A percentile compares a stretch with the other conserved stretches of the same genome.
Evolutionary conservation across 2,797 vertebrate genomes (phyloP).

Genomic region (Sorex maritimensis): DNA sequence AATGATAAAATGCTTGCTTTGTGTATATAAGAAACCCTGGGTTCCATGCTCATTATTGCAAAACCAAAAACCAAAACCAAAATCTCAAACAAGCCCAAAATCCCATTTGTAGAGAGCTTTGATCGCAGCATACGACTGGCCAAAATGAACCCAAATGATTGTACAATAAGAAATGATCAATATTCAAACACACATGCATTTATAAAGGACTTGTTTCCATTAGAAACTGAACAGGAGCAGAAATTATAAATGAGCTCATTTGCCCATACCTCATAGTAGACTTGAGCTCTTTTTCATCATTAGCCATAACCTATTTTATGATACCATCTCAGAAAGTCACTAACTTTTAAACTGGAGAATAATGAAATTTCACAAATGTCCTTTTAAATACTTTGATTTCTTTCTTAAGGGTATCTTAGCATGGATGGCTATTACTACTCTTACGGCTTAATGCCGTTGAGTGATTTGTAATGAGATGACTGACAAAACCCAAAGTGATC

Average conservation of each 20-base stretch:
- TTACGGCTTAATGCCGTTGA: conserved; percentile 80
- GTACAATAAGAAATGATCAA: conserved; percentile 3
- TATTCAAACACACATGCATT: conserved; percentile 40
- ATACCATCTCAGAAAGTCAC: conserved; percentile 26
- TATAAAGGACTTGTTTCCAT: conserved; percentile 49
- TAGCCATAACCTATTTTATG: conserved; percentile 44
- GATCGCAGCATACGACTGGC: background rate
- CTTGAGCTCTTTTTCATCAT: conserved; percentile 50
- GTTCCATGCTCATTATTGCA: no score
- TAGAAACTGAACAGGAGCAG: conserved; percentile 22
- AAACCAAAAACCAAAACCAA: no score
- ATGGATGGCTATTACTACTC: conserved; percentile 69
- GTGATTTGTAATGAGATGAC: conserved; percentile 84
- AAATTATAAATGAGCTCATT: conserved; percentile 42
- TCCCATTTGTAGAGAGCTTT: background rate
- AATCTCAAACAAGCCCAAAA: no score
- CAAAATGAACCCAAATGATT: conserved; percentile 26
- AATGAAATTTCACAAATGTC: conserved; percentile 75
- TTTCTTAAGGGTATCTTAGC: conserved; percentile 84
- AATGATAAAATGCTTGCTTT: no score
- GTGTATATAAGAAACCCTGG: no score
- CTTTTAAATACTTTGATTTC: conserved; percentile 83
- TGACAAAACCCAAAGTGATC: conserved; percentile 86
- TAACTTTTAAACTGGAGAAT: conserved; percentile 64
- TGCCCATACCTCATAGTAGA: conserved; percentile 18